Conservation (phyloP, 2,113 vertebrate genomes). For the Caretta caretta region DNA sequence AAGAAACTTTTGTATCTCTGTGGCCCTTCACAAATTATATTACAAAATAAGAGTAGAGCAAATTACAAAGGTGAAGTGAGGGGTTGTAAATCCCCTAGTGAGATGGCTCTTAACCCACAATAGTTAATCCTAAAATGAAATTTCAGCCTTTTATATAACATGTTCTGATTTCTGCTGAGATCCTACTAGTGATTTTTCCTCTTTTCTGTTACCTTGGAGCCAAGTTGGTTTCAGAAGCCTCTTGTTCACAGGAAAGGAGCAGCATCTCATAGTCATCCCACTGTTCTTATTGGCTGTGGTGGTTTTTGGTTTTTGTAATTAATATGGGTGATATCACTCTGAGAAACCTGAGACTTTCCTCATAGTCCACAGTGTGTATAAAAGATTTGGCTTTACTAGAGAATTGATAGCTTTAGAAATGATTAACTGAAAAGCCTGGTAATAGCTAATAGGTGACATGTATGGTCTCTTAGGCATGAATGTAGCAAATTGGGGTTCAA, state of each 20-base stretch:
- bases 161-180: not conserved
- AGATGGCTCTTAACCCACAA: not conserved
- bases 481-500: not conserved
- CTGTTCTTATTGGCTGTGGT: not conserved
- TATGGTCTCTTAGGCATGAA: not conserved
- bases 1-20: not conserved
- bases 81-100: not conserved
- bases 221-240: not conserved
- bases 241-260: not conserved
- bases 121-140: not conserved
- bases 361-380: not conserved
- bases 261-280: not conserved
- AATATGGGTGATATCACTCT: not conserved
- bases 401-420: not conserved
- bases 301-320: not conserved
- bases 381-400: not conserved
- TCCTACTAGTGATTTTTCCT: not conserved
- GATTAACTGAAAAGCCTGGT: not conserved
- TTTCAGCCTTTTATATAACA: not conserved
- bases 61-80: not conserved
- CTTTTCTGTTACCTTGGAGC: not conserved
- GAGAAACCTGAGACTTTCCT: not conserved
- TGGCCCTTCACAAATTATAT: not conserved
- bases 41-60: not conserved
- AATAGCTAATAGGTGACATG: not conserved